These are phyloP conservation scores for Pelagia noctiluca DNA, from an alignment of 30 jellyfish, hydroid and myxozoan genomes.

Conservation along the genomic window DNA sequence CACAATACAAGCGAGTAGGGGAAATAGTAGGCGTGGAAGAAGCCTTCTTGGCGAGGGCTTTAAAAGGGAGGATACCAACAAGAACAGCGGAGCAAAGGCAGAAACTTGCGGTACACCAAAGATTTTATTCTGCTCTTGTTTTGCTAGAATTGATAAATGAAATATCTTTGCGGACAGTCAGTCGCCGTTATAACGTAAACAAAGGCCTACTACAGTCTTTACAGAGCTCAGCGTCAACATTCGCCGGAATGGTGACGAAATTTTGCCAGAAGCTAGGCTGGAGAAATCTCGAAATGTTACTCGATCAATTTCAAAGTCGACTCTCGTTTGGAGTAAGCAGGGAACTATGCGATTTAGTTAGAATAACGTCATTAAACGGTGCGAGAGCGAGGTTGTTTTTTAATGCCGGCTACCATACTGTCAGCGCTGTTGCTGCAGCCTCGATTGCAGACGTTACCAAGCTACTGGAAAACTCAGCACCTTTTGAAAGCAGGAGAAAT, in stretches of 20 bases:
- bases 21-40: constrained; percentile 95
- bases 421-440: constrained; percentile 81
- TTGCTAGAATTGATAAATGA: constrained; percentile 92
- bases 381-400: constrained; percentile 85
- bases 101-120: constrained; percentile 87
- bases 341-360: constrained; percentile 91
- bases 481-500: constrained; percentile 80
- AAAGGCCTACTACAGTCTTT: constrained; percentile 93
- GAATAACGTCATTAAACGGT: constrained; percentile 84
- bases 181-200: constrained; percentile 83
- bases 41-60: constrained; percentile 85
- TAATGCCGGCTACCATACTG: constrained; percentile 94
- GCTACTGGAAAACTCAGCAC: constrained; percentile 79
- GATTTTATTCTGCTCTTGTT: constrained; percentile 94
- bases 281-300: constrained; percentile 83
- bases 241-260: constrained; percentile 99
- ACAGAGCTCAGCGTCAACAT: constrained; percentile 93
- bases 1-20: constrained; percentile 88
- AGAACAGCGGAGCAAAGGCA: constrained; percentile 87
- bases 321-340: constrained; percentile 96
- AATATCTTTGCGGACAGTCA: constrained; percentile 80
- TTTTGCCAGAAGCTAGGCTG: constrained; percentile 98
- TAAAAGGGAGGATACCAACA: constrained; percentile 80
- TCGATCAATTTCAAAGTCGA: constrained; percentile 96
- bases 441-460: constrained; percentile 69